Base-by-base conservation (phyloP, 2,797 vertebrate genomes). In the Gallinago solitaria region DNA sequence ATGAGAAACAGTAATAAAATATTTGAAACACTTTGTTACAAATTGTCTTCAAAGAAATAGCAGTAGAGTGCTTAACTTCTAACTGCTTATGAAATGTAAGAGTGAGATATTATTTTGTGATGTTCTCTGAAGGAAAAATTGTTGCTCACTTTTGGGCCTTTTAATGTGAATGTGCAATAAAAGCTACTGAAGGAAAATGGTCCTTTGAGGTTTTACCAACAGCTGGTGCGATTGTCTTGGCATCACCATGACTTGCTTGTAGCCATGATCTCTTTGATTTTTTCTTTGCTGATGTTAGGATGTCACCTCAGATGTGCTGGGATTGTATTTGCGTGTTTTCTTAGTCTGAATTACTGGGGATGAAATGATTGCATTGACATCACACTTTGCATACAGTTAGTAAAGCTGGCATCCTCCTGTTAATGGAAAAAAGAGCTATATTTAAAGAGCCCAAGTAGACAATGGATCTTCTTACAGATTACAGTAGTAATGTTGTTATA, bases 401-500 rank as follows among this genome's bases (percentile, higher is more conserved):
- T 43, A 33, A 71, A 86, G 54, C 47, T 65, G 83, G 3, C 14
- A 5, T 54, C 9, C 7, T 33, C 35, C 5, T 67, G 21, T 32
- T 59, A 63, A 9, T 28, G 16, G 45, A 43, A 47, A 45, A 41
- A 85, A 32, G 3, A 39, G 14, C 14, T n/a, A 2, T 18, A 18
- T 18, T 24, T 10, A 16, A 71, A 41, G 57, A 51, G 63, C 12
- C 4, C 6, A 53, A 39, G 15, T 16, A 69, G 21, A 23, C 12
- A 17, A 9, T 6, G 9, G 8, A 32, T 50, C 16, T 61, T 37
- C 5, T 37, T 37, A 37, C 37, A 37, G 37, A 12, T 67, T 28
- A 9, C 0, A 51, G 4, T n/a, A 48, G 18, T 48, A n/a, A 3
- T 47, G 41, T 4, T 13, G 14, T 19, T 41, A 5, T 24, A n/a